Base-by-base conservation (phyloP, 1,140 invertebrate genomes). In the Zophobas atratus region DNA sequence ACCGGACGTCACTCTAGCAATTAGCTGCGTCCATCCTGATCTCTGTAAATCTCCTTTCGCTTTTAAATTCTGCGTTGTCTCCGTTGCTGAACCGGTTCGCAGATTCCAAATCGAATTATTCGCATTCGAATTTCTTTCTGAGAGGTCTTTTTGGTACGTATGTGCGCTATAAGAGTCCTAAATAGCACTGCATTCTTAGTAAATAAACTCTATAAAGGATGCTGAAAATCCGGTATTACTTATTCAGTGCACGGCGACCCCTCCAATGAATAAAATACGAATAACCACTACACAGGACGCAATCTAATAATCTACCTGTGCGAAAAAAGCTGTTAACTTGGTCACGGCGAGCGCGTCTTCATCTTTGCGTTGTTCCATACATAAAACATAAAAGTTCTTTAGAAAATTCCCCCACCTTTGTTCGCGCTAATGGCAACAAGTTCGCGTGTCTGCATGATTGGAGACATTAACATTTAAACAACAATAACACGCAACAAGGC, bases 181-280 rank as follows among this genome's bases (percentile, higher is more conserved):
- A 67, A 67, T 67, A 33, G 60, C 60, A 67, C 38, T 67, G 60
- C 60, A 67, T 67, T 67, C 60, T 67, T 67, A 67, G 60, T 43
- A 67, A 67, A 67, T 67, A 67, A 67, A 67, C 60, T 67, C 60
- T 67, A 38, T 67, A 67, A 67, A 67, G 33, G 60, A 67, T 67
- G 60, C 60, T 67, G 60, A 67, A 67, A 67, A 67, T 67, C 60
- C 60, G 38, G 41, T 67, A 67, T 67, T 67, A 67, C 60, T 67
- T 67, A 67, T 67, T 67, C 60, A 67, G 39, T 43, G 6, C 60
- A 67, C 60, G 60, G 35, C 38, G 20, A 6, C 36, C 38, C 60
- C 39, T 43, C 43, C 60, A 39, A 67, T 67, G 60, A 67, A 67
- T 67, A 67, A 67, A 67, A 67, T 67, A 67, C 60, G 60, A 67